Conservation (phyloP, 1,140 invertebrate species). For the Leptoteleia sp. region DNA sequence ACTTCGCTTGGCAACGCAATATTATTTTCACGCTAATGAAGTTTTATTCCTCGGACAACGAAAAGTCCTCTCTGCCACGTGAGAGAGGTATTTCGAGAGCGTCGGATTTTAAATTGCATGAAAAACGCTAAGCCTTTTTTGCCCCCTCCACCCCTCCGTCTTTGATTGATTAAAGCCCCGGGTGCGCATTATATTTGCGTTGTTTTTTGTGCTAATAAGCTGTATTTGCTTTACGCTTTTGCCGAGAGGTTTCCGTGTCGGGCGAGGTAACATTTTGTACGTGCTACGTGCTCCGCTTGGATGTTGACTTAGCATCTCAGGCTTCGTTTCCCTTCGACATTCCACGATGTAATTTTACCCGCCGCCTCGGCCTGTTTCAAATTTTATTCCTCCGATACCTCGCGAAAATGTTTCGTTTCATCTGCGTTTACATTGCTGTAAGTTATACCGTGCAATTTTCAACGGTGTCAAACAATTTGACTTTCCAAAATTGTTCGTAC, state of each 20-base stretch:
- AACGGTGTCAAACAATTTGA: no score
- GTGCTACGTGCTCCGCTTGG: conserved; percentile 6
- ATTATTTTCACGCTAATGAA: conserved; percentile 62
- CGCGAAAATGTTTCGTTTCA: conserved; percentile 13
- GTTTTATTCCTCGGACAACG: not conserved
- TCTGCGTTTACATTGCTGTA: conserved; percentile 1
- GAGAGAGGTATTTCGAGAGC: no score
- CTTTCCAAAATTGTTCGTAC: no score
- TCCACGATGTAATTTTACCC: conserved; percentile 18
- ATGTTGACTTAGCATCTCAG: conserved; percentile 22
- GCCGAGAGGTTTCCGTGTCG: conserved; percentile 7
- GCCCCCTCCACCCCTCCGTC: not conserved
- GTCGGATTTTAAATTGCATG: conserved; percentile 2
- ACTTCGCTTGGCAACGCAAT: conserved; percentile 11
- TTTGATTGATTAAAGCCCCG: conserved; percentile 4
- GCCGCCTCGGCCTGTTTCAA: conserved; percentile 8
- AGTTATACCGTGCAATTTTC: not conserved
- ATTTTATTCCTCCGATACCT: conserved; percentile 17
- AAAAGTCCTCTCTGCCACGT: not conserved
- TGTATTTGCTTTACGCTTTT: conserved; percentile 25
- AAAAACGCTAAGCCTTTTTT: conserved; percentile 2
- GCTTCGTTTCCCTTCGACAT: conserved; percentile 23
- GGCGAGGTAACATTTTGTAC: conserved; percentile 8
- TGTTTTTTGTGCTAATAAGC: conserved; percentile 18
- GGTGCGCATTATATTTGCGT: conserved; percentile 13